Conservation (phyloP, 2,797 vertebrate species). For the Sebastes wilsoni region DNA sequence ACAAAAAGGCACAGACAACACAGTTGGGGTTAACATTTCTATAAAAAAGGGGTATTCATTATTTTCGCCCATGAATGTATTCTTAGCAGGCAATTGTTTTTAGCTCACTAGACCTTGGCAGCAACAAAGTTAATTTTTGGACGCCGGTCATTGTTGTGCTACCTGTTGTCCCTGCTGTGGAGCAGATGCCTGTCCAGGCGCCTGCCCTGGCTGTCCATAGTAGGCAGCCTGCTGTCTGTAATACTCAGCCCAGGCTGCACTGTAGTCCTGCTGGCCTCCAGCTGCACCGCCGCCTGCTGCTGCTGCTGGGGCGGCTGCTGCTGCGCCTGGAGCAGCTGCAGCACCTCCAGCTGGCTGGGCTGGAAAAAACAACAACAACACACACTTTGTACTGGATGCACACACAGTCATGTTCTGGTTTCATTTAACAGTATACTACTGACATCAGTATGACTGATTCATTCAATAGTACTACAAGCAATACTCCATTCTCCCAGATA, state of each 20-base stretch:
- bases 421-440: background rate
- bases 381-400: background rate
- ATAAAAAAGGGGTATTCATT: background rate
- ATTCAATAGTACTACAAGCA: background rate
- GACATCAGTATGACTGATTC: background rate
- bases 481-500: background rate
- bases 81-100: background rate
- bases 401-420: background rate
- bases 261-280: constrained; percentile 91
- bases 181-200: constrained; percentile 74
- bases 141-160: background rate
- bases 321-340: constrained; percentile 52
- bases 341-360: constrained; percentile 74
- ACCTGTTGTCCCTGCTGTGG: constrained; percentile 86
- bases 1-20: background rate
- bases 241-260: constrained; percentile 95
- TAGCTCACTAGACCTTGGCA: background rate
- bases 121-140: background rate
- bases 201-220: constrained; percentile 81
- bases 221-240: constrained; percentile 91
- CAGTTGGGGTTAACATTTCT: background rate
- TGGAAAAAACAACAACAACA: constrained; percentile 28
- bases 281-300: constrained; percentile 63
- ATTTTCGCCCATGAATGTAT: background rate
- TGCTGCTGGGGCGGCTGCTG: constrained; percentile 47